phyloP scores from a whole-genome alignment of 2,113 vertebrate genomes.

The Syrmaticus mikado region DNA sequence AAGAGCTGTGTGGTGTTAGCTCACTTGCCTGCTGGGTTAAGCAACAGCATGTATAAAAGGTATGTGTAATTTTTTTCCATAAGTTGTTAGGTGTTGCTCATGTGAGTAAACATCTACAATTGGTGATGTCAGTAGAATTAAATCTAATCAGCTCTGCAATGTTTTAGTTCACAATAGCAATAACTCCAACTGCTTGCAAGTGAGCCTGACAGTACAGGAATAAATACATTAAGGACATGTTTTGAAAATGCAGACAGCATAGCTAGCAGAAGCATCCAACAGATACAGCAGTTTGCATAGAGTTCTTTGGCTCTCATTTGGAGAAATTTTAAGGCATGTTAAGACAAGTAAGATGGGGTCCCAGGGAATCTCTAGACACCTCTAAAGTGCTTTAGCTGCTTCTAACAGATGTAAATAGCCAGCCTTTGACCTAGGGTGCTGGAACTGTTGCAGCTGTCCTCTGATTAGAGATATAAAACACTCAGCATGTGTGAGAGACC shows the following conservation, averaged over 20 bases:
- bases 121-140: neutral
- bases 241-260: neutral
- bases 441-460: neutral
- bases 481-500: neutral
- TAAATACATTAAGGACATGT: rapidly evolving
- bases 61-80: neutral
- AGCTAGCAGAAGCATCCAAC: neutral
- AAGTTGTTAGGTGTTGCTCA: neutral
- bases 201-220: neutral
- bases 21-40: too few relatives aligned
- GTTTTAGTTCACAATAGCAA: neutral
- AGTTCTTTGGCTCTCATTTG: neutral
- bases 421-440: neutral
- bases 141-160: neutral
- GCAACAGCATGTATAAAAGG: neutral
- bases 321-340: too few relatives aligned
- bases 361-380: neutral
- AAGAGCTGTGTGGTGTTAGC: too few relatives aligned
- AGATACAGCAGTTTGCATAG: neutral
- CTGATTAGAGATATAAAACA: neutral
- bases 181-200: neutral
- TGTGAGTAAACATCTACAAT: neutral
- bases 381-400: neutral
- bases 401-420: neutral
- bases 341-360: neutral